Base-by-base conservation (phyloP, 1,140 invertebrate genomes). In the Drosophila erecta region DNA sequence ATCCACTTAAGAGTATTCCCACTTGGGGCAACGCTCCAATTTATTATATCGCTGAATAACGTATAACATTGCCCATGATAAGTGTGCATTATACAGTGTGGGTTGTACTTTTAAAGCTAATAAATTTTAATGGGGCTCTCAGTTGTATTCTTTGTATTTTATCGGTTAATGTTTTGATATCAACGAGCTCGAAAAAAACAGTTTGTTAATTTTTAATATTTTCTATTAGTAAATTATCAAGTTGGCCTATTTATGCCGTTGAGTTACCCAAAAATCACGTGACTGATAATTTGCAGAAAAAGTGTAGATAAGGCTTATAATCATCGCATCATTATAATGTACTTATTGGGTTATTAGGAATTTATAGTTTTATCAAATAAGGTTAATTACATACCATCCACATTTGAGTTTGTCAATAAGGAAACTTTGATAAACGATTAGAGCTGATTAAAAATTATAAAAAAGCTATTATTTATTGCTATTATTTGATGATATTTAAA, bases 1-100 rank as follows among this genome's bases (percentile, higher is more conserved):
- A 49, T 66, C 24, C 59, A 65, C 62, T 66, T 40, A 11, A 66
- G 33, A 22, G 17, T 38, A 64, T 30, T 22, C 12, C 41, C 33
- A 64, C 41, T 47, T 47, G 41, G 12, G 41, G 14, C 22, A 15
- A 46, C 20, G 15, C 62, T 37, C 24, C 15, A 44, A 15, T 61
- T 20, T 46, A 30, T 47, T 12, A 11, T 47, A 65, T 27, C 57
- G 8, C 10, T 33, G n/a, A 44, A 35, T 6, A 37, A 17, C 30
- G 10, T 15, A 14, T 10, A 24, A 7, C 11, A 60, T 10, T 12
- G 15, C 2, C 15, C 11, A 49, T 40, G 3, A 40, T 38, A 38
- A 55, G n/a, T 20, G 2, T 11, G 22, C 15, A 15, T 14, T 14
- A 12, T 2, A 56, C 11, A 27, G 1, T 5, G 20, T 4, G 14